Percentiles rank a stretch among this genome's conserved stretches.
phyloP scores from a whole-genome alignment of 1,140 invertebrate genomes.

The Xylocopa sonorina region DNA sequence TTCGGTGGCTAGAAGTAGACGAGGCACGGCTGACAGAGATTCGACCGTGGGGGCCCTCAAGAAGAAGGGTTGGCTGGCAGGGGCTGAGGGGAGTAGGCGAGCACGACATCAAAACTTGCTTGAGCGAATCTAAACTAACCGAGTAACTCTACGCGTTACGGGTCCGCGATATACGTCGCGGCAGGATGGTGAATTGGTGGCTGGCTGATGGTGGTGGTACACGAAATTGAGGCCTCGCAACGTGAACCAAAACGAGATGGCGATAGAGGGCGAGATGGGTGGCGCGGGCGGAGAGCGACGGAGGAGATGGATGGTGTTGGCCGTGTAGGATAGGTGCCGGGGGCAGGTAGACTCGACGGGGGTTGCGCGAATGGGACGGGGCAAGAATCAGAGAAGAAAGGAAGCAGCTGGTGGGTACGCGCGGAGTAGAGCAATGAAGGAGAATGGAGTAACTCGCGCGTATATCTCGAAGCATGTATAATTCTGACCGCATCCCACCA shows the following conservation, averaged over 20 bases:
- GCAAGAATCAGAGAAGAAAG: conserved; percentile 49
- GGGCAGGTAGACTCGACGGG: conserved; percentile 46
- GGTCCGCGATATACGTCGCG: conserved; percentile 64
- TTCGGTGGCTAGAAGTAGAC: conserved; percentile 34
- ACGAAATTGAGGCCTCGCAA: conserved; percentile 59
- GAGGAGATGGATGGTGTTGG: too few species aligned
- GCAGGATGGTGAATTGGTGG: conserved; percentile 64
- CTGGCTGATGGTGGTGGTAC: conserved; percentile 61
- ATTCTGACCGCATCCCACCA: conserved; percentile 75
- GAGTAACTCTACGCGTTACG: conserved; percentile 75
- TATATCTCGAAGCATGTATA: conserved; percentile 72
- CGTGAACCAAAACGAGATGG: not conserved
- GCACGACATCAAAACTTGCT: conserved; percentile 78
- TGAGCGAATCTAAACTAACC: conserved; percentile 79
- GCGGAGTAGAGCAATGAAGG: conserved; percentile 31
- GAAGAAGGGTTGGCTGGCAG: conserved; percentile 9
- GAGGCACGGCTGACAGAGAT: conserved; percentile 42
- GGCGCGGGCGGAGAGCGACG: conserved; percentile 22
- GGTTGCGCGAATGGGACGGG: conserved; percentile 33
- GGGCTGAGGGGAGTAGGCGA: conserved; percentile 63
- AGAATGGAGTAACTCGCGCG: conserved; percentile 65
- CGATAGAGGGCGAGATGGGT: conserved; percentile 15
- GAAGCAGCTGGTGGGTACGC: conserved; percentile 5
- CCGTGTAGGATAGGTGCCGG: not conserved
- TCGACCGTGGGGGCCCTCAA: too few species aligned